Evolutionary conservation across 2,113 vertebrate genomes (phyloP), one percentile per base, ranked within the genome.

Genomic region (Mohoua ochrocephala): DNA sequence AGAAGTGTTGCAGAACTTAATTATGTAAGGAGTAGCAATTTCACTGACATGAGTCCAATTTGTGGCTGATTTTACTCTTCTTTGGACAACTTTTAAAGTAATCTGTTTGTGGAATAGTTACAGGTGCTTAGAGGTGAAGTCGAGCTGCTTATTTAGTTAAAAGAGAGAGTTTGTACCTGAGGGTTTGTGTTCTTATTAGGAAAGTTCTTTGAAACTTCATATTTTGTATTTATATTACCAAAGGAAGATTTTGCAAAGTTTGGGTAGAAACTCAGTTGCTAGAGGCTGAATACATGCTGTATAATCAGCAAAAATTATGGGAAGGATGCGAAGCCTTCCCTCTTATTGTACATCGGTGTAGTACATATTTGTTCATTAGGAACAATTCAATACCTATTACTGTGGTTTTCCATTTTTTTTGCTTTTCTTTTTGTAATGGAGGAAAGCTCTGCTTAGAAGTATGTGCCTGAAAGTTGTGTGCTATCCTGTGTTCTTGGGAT

Each of bases 381-480:
- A 84, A 19, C 13, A 73, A 52, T 39, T 91, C 24, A 33, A 4
- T 45, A 10, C 41, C 5, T 64, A 0, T 63, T 73, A 12, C 7
- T 27, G 10, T 52, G 31, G 10, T 69, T 84, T 52, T 49, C 13
- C 5, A 2, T 50, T 33, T 75, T 52, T 5, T 21, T 9, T 0
- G 15, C 13, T 41, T 47, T 28, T 45, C 23, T 57, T 59, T 64
- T 30, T 57, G 14, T 50, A 23, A 15, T 2, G 3, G 22, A 53
- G 14, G 12, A 71, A 79, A 54, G 12, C 14, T 79, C 18, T 60
- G 14, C 42, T 60, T 52, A 24, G 53, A 61, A 70, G 10, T 70
- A 33, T 3, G 11, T 11, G 2, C 57, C 69, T 78, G 47, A 41
- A 70, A 50, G 60, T 68, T 57, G 3, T 7, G 9, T 0, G 0